Conservation (phyloP, 1,140 invertebrate genomes). For the Zeugodacus cucurbitae region DNA sequence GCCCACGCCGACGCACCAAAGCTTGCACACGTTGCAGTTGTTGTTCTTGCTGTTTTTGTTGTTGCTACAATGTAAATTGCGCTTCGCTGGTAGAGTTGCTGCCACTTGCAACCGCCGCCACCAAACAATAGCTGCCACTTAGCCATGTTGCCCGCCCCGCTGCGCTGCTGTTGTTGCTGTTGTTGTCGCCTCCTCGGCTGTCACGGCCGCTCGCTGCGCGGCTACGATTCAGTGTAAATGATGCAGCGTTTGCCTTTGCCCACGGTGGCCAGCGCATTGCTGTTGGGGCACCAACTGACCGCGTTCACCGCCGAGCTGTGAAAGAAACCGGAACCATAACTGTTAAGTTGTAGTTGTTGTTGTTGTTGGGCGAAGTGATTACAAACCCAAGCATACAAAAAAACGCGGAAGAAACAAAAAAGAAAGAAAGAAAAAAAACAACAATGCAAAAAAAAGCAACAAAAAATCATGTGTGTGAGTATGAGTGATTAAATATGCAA, state of each 20-base stretch:
- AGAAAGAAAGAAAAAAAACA: conserved; percentile 39
- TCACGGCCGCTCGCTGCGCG: conserved; percentile 28
- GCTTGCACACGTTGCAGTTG: background rate
- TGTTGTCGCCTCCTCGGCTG: background rate
- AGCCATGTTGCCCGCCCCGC: background rate
- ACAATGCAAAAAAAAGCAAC: conserved; percentile 42
- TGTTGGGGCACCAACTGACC: conserved; percentile 91
- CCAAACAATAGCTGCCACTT: background rate
- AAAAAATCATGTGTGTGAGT: background rate
- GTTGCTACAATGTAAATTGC: background rate
- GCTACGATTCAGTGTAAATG: conserved; percentile 80
- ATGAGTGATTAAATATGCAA: background rate
- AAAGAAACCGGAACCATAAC: conserved; percentile 61
- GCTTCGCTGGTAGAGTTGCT: background rate
- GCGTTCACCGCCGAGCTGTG: conserved; percentile 86
- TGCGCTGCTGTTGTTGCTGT: background rate
- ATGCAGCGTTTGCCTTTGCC: conserved; percentile 87
- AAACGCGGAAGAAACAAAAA: conserved; percentile 14
- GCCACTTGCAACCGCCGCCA: background rate
- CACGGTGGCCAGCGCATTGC: conserved; percentile 85
- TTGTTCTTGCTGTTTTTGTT: background rate
- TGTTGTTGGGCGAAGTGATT: conserved; percentile 39
- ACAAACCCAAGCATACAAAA: conserved; percentile 33
- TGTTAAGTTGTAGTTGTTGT: no score
- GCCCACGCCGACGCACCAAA: background rate